These are phyloP conservation scores for Athalia circularis DNA, from an alignment of 2,888 invertebrate genomes.

Conservation along the genomic window DNA sequence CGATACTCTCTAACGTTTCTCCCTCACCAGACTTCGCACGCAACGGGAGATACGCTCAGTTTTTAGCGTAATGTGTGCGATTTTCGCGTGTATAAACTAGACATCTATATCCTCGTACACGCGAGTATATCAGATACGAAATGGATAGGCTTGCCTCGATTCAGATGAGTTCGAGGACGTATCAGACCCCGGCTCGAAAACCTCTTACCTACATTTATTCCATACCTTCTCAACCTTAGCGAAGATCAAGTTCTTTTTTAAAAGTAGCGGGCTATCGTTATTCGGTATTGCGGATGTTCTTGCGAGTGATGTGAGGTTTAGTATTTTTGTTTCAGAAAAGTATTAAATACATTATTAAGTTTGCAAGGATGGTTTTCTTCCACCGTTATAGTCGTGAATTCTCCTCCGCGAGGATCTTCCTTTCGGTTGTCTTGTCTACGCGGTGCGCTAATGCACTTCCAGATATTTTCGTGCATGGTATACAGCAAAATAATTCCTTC, in stretches of 20 bases:
- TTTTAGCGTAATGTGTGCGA: constrained; percentile 37
- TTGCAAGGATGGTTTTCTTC: too few species aligned
- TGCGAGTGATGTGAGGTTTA: too few species aligned
- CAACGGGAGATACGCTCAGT: neutral
- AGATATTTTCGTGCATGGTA: too few species aligned
- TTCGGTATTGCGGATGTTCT: too few species aligned
- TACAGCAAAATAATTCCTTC: constrained; percentile 32
- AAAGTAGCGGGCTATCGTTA: too few species aligned
- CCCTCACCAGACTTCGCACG: neutral
- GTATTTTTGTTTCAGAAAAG: too few species aligned
- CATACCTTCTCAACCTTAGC: neutral
- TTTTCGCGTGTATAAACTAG: neutral
- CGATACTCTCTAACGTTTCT: constrained; percentile 46
- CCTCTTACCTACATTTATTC: constrained; percentile 38
- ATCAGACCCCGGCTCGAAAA: constrained; percentile 45
- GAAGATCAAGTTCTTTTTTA: constrained; percentile 21
- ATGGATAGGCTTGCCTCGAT: constrained; percentile 50
- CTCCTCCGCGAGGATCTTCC: too few species aligned
- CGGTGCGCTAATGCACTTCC: too few species aligned
- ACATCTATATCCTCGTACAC: neutral
- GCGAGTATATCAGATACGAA: neutral
- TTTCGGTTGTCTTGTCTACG: too few species aligned
- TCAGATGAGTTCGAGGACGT: constrained; percentile 58
- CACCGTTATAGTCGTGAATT: too few species aligned
- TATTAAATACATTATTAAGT: too few species aligned